Percentiles rank a stretch among this genome's conserved stretches.
Conservation (phyloP, 1,140 invertebrate genomes). For the Charaxes varanes region DNA sequence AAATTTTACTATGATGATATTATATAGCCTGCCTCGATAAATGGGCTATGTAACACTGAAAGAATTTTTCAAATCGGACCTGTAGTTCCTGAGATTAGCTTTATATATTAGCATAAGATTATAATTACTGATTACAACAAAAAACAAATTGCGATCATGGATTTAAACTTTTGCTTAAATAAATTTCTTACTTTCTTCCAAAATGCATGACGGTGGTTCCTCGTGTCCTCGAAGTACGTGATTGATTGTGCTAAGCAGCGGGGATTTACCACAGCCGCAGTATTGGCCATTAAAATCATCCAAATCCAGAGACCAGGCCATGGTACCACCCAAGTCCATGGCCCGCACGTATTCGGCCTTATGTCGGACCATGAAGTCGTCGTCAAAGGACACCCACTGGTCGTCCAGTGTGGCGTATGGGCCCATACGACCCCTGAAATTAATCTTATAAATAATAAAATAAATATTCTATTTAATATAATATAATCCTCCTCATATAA, state of each 20-base stretch:
- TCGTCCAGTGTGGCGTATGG: conserved; percentile 83
- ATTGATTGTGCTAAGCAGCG: conserved; percentile 82
- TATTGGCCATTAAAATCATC: conserved; percentile 81
- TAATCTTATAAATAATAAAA: too few relatives aligned
- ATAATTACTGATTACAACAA: too few relatives aligned
- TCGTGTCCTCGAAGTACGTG: conserved; percentile 71
- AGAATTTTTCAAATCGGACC: too few relatives aligned
- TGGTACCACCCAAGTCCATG: conserved; percentile 86
- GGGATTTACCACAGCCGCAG: conserved; percentile 87
- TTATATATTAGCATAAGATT: not conserved
- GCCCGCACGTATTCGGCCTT: conserved; percentile 85
- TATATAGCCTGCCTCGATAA: too few relatives aligned
- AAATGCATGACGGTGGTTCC: conserved; percentile 52
- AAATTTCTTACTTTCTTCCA: conserved; percentile 61
- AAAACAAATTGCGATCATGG: too few relatives aligned
- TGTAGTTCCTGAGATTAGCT: too few relatives aligned
- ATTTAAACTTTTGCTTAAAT: too few relatives aligned
- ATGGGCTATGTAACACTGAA: too few relatives aligned
- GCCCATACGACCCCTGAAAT: conserved; percentile 82
- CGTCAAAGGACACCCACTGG: conserved; percentile 92
- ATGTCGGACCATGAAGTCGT: conserved; percentile 81
- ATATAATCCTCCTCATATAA: too few relatives aligned
- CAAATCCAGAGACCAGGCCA: conserved; percentile 90
- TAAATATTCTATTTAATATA: too few relatives aligned
- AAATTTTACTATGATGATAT: too few relatives aligned